Conservation (phyloP, 1,140 invertebrate genomes). For the Scaptodrosophila lebanonensis region DNA sequence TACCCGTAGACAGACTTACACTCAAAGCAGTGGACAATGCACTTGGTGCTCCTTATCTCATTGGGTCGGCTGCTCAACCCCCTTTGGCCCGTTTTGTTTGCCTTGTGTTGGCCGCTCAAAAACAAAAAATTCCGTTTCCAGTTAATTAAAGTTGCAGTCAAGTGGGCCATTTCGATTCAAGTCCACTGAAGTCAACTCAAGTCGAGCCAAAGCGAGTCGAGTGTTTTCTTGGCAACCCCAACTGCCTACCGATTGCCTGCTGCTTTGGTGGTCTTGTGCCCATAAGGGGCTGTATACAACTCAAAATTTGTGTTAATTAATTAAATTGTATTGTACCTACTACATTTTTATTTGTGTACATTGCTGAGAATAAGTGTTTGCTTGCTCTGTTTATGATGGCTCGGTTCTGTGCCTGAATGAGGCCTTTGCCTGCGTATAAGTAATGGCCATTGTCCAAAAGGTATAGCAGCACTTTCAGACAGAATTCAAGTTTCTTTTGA, state of each 20-base stretch:
- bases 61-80: not conserved
- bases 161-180: slow-evolving; percentile 41
- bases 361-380: too few relatives aligned
- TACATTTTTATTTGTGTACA: too few relatives aligned
- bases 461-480: too few relatives aligned
- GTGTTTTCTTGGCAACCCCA: slow-evolving; percentile 13
- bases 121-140: slow-evolving; percentile 70
- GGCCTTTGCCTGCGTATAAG: too few relatives aligned
- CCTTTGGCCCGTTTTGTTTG: slow-evolving; percentile 33
- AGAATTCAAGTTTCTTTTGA: too few relatives aligned
- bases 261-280: slow-evolving; percentile 1
- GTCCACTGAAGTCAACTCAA: not conserved
- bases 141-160: slow-evolving; percentile 73
- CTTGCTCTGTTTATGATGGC: too few relatives aligned
- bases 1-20: not conserved
- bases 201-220: slow-evolving; percentile 11
- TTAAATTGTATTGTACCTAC: slow-evolving; percentile 38
- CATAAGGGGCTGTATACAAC: slow-evolving; percentile 48
- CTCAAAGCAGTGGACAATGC: slow-evolving; percentile 6
- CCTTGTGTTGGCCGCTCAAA: slow-evolving; percentile 34
- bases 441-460: too few relatives aligned
- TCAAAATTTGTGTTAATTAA: slow-evolving; percentile 71
- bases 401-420: too few relatives aligned
- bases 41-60: slow-evolving; percentile 18
- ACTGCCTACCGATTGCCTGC: too few relatives aligned